A percentile compares a stretch with the other conserved stretches of the same genome.
Evolutionary conservation across 2,888 invertebrate genomes (phyloP).

Genomic region (Oscheius sp.): DNA sequence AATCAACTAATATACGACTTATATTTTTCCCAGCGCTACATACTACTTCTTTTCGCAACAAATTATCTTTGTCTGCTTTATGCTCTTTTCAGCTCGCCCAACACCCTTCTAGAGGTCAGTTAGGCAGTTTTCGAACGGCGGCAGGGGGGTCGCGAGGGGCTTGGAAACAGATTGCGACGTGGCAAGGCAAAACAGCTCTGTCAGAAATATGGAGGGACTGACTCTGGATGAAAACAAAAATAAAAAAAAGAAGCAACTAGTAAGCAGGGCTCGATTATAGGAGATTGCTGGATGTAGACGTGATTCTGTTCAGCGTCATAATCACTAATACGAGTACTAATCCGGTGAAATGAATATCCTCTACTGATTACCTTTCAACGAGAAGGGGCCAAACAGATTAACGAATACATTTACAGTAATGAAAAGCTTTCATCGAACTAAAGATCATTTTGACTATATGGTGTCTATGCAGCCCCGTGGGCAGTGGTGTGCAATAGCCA

Average conservation of each 20-base stretch:
- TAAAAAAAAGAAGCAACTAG: not conserved
- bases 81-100: not conserved
- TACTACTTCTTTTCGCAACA: too few relatives aligned
- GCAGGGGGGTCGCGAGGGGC: slow-evolving; percentile 22
- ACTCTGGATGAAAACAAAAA: slow-evolving; percentile 11
- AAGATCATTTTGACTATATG: slow-evolving; percentile 19
- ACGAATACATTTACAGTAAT: not conserved
- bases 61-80: not conserved
- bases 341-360: not conserved
- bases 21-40: too few relatives aligned
- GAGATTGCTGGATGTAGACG: not conserved
- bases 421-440: not conserved
- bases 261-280: not conserved
- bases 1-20: not conserved
- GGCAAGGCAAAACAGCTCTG: slow-evolving; percentile 24
- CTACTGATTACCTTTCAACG: not conserved
- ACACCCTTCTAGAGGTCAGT: slow-evolving; percentile 2
- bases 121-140: slow-evolving; percentile 13
- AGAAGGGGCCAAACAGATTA: not conserved
- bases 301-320: slow-evolving; percentile 13
- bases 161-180: slow-evolving; percentile 29
- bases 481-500: slow-evolving; percentile 31
- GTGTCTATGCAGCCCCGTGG: slow-evolving; percentile 28
- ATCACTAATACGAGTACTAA: too few relatives aligned
- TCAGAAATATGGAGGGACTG: slow-evolving; percentile 18